Conservation (phyloP, 1,140 invertebrate genomes). For the Papilio helenus region DNA sequence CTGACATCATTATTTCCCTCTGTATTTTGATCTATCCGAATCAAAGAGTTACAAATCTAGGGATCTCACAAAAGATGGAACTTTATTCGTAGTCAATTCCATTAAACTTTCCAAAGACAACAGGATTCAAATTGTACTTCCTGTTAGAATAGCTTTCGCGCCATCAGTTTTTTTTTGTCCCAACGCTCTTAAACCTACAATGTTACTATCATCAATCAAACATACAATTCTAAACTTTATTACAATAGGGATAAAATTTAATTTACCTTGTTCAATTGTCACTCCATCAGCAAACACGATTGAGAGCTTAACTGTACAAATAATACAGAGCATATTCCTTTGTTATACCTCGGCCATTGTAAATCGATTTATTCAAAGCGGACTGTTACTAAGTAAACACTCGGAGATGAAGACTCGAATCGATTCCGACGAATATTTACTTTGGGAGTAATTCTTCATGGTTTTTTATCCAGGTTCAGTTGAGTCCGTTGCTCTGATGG, state of each 20-base stretch:
- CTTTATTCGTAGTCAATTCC: neutral
- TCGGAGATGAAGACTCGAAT: constrained; percentile 72
- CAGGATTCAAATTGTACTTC: constrained; percentile 48
- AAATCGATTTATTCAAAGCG: constrained; percentile 80
- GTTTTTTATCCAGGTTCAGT: constrained; percentile 75
- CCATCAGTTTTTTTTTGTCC: constrained; percentile 46
- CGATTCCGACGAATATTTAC: constrained; percentile 78
- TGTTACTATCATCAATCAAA: constrained; percentile 56
- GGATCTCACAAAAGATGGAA: neutral
- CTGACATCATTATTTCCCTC: neutral
- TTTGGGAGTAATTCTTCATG: constrained; percentile 74
- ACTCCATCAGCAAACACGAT: neutral
- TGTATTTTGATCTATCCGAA: neutral
- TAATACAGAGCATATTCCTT: constrained; percentile 51
- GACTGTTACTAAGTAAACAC: constrained; percentile 81
- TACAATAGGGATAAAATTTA: constrained; percentile 42
- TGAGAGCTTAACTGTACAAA: constrained; percentile 41
- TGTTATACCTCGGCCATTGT: constrained; percentile 51
- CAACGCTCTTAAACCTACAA: constrained; percentile 53
- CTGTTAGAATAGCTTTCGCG: constrained; percentile 32
- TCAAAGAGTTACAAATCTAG: neutral
- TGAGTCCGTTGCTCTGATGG: constrained; percentile 67
- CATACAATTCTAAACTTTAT: constrained; percentile 51
- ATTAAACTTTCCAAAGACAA: constrained; percentile 45
- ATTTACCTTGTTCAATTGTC: constrained; percentile 40